A percentile compares a stretch with the other conserved stretches of the same genome.
Evolutionary conservation across 2,113 vertebrate genomes (phyloP).

Genomic region (Papio anubis): DNA sequence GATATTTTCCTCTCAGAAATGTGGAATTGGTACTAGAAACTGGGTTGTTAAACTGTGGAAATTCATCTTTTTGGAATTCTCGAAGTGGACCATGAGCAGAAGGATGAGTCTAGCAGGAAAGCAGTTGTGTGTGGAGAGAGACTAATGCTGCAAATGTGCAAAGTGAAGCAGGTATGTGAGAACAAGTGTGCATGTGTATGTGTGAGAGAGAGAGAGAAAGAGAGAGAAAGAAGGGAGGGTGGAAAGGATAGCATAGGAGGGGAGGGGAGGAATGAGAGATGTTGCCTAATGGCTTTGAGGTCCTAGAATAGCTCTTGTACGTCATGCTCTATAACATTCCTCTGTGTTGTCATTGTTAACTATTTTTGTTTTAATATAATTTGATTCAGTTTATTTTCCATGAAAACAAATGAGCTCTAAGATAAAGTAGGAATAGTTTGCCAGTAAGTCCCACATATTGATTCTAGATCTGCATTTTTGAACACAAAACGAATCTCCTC

Average conservation of each 20-base stretch:
- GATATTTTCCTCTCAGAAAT: neutral
- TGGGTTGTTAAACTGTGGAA: neutral
- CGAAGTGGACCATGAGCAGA: neutral
- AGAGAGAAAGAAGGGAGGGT: neutral
- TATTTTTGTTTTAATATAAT: neutral
- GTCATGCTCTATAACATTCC: neutral
- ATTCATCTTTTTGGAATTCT: neutral
- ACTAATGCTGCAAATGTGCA: neutral
- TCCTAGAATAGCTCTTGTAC: neutral
- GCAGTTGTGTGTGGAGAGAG: neutral
- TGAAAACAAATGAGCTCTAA: neutral
- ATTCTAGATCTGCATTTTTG: neutral
- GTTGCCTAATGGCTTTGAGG: neutral
- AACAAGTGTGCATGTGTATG: neutral
- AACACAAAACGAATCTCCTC: neutral
- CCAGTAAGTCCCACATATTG: neutral
- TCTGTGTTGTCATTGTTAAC: neutral
- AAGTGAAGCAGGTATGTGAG: neutral
- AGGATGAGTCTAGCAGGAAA: neutral
- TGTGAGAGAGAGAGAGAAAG: too few species aligned
- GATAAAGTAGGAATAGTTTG: neutral
- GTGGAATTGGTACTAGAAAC: neutral
- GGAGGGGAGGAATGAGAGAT: neutral
- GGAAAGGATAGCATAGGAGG: too few species aligned
- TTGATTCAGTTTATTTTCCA: constrained; percentile 9